These are phyloP conservation scores for Xenotilapia flavipinnis DNA, from an alignment of 2,113 vertebrate genomes.

Conservation along the genomic window DNA sequence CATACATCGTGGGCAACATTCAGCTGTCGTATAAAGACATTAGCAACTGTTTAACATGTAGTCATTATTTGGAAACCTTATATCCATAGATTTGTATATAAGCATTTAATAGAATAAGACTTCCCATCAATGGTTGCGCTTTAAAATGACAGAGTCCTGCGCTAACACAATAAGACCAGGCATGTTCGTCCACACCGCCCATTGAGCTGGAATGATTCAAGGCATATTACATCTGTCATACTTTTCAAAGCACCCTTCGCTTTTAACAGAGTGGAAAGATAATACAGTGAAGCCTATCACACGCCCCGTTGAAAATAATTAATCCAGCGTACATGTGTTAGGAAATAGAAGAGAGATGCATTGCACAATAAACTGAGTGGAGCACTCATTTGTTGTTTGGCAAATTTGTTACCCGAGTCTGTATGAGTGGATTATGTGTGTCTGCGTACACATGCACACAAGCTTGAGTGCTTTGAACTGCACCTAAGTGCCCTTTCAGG, in stretches of 20 bases:
- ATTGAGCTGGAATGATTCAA: conserved; percentile 42
- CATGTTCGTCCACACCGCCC: conserved; percentile 27
- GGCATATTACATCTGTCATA: conserved; percentile 53
- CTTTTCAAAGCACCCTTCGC: conserved; percentile 28
- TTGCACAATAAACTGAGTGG: conserved; percentile 13
- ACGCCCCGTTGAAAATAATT: conserved; percentile 53
- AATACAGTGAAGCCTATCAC: conserved; percentile 55
- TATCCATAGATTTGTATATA: conserved; percentile 37
- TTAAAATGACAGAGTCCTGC: conserved; percentile 23
- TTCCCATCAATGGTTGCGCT: background rate
- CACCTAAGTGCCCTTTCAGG: background rate
- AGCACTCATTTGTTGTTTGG: conserved; percentile 18
- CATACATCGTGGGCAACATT: background rate
- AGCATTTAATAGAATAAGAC: conserved; percentile 25
- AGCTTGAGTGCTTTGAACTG: background rate
- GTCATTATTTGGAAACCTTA: background rate
- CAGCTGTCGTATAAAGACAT: background rate
- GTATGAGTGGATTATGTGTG: background rate
- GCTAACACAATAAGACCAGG: conserved; percentile 24
- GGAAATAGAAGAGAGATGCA: background rate
- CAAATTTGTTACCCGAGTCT: conserved; percentile 8
- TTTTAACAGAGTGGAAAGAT: conserved; percentile 60
- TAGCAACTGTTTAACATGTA: conserved; percentile 31
- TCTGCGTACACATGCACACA: background rate
- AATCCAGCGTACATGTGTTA: conserved; percentile 29